A percentile compares a stretch with the other conserved stretches of the same genome.
Evolutionary conservation across 2,797 vertebrate genomes (phyloP).

Genomic region (Zalophus californianus): DNA sequence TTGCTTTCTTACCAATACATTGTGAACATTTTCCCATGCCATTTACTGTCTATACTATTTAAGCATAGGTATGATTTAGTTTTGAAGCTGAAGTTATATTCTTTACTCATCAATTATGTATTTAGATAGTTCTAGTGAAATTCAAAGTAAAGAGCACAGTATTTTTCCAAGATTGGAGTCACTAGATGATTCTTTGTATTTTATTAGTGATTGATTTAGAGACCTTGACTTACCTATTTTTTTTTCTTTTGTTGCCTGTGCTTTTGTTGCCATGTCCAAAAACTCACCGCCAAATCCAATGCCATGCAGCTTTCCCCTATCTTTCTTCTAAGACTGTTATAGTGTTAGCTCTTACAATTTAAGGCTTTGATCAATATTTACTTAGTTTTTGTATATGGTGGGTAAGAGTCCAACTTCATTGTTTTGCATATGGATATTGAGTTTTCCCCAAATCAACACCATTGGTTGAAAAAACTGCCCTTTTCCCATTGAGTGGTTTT

Average conservation of each 20-base stretch:
- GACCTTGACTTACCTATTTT: background rate
- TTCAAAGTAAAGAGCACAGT: conserved; percentile 30
- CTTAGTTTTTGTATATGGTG: background rate
- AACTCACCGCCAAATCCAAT: background rate
- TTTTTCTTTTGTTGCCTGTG: background rate
- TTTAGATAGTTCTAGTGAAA: conserved; percentile 23
- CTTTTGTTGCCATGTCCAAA: background rate
- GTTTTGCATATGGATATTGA: background rate
- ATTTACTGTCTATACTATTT: background rate
- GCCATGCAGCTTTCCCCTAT: background rate
- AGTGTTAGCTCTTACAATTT: background rate
- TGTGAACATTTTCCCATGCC: background rate
- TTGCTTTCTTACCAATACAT: background rate
- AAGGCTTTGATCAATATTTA: background rate
- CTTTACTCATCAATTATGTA: conserved; percentile 19
- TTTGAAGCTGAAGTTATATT: background rate
- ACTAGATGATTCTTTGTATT: background rate
- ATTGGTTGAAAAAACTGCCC: background rate
- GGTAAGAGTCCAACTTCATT: background rate
- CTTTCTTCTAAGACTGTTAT: background rate
- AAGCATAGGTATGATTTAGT: conserved; percentile 13
- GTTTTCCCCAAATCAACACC: background rate
- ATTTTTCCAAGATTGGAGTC: conserved; percentile 31
- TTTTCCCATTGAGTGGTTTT: background rate
- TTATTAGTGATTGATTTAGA: background rate